These are phyloP conservation scores for Sarcoramphus papa DNA, from an alignment of 2,797 vertebrate genomes.

Conservation along the genomic window DNA sequence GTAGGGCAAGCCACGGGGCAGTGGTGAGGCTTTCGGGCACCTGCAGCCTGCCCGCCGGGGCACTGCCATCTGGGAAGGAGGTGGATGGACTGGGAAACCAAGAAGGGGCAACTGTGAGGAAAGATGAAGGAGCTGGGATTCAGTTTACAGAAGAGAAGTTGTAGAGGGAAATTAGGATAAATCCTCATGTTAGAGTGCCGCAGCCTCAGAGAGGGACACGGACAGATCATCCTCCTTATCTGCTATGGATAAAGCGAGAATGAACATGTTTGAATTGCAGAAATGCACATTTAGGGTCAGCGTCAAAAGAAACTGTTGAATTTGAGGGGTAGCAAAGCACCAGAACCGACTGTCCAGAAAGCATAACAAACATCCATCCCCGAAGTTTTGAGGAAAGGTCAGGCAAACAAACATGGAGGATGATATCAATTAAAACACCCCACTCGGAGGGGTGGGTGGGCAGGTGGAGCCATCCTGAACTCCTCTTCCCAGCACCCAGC, in stretches of 20 bases:
- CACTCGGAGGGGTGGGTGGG: neutral
- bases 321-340: neutral
- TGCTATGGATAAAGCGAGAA: neutral
- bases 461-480: neutral
- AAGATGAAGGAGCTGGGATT: neutral
- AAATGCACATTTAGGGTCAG: too few species aligned
- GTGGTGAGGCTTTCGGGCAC: neutral
- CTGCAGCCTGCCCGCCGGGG: accelerated
- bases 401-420: neutral
- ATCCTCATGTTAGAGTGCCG: neutral
- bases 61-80: neutral
- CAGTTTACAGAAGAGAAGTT: neutral
- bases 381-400: neutral
- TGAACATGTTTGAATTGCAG: neutral
- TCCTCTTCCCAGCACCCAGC: neutral
- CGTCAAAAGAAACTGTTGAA: neutral
- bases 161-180: neutral
- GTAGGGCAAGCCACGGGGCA: accelerated
- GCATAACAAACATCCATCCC: neutral
- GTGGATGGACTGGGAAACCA: neutral
- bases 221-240: neutral
- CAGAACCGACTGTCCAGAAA: neutral
- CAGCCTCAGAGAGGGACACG: neutral
- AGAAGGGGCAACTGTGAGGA: neutral
- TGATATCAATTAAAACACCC: neutral